phyloP scores from a whole-genome alignment of 2,113 vertebrate genomes.

The Perccottus glenii region DNA sequence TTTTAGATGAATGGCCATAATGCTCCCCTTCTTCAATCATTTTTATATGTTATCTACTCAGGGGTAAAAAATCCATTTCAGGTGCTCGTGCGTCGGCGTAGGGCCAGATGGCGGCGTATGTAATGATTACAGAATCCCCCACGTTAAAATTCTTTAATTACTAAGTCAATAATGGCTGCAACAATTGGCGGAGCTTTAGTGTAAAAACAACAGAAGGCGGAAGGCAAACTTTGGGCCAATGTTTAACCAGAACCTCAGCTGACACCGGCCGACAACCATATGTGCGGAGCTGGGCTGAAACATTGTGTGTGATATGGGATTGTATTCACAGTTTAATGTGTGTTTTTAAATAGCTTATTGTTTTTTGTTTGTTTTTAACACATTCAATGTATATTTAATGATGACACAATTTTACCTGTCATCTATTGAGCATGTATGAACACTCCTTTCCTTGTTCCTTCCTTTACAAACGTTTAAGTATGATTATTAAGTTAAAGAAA shows the following conservation, averaged over 20 bases:
- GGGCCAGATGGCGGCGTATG: conserved; percentile 97
- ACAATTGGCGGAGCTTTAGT: conserved; percentile 87
- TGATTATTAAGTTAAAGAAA: no score
- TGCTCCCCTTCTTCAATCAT: conserved; percentile 19
- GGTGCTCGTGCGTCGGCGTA: conserved; percentile 56
- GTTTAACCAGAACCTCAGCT: conserved; percentile 97
- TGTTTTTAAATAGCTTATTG: no score
- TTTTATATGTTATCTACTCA: conserved; percentile 75
- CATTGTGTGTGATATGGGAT: no score
- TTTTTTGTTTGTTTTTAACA: no score
- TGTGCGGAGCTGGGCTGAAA: conserved; percentile 31
- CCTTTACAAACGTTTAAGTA: no score
- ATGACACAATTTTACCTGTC: no score
- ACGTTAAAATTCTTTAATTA: conserved; percentile 99
- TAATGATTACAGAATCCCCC: conserved; percentile 96
- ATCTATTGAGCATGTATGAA: no score
- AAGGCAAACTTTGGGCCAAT: conserved; percentile 96
- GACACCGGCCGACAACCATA: conserved; percentile 64
- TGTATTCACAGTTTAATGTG: no score
- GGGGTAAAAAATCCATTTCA: conserved; percentile 73
- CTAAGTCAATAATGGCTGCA: conserved; percentile 98
- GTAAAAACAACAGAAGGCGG: conserved; percentile 99
- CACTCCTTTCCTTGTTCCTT: no score
- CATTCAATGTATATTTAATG: no score
- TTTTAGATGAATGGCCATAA: conserved; percentile 21